A percentile compares a stretch with the other conserved stretches of the same genome.
phyloP scores from a whole-genome alignment of 2,113 vertebrate species.

The Dasyornis broadbenti region DNA sequence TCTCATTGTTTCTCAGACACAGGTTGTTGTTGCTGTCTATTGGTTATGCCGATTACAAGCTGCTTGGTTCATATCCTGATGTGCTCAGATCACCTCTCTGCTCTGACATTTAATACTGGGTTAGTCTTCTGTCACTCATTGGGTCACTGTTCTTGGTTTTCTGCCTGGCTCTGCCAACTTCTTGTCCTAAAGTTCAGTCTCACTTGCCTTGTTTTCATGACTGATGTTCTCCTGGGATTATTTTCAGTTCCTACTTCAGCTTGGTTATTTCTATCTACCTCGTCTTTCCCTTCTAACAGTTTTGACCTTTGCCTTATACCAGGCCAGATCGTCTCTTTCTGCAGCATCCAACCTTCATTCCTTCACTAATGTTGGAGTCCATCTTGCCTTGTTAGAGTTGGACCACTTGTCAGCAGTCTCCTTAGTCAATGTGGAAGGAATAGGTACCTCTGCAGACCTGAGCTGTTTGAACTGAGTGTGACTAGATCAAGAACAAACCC shows the following conservation, averaged over 20 bases:
- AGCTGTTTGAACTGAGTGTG: neutral
- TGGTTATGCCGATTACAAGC: neutral
- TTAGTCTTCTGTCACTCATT: neutral
- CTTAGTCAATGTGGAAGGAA: neutral
- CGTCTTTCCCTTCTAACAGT: accelerated
- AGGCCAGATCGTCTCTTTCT: neutral
- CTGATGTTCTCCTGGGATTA: neutral
- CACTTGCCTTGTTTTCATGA: neutral
- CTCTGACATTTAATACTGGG: neutral
- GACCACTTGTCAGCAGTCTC: neutral
- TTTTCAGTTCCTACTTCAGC: neutral
- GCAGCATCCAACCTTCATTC: neutral
- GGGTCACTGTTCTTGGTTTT: neutral
- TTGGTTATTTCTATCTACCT: neutral
- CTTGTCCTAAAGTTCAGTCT: neutral
- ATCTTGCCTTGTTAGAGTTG: neutral
- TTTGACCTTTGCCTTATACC: neutral
- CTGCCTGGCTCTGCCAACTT: neutral
- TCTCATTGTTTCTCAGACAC: neutral
- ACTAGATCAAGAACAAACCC: neutral
- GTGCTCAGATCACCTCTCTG: neutral
- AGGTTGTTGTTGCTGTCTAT: neutral
- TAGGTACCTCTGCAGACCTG: neutral
- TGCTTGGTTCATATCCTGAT: neutral
- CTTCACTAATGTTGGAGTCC: neutral